Evolutionary conservation across 2,797 vertebrate species (phyloP), one percentile per base, ranked within the genome.

Genomic region (Diplodus puntazzo): DNA sequence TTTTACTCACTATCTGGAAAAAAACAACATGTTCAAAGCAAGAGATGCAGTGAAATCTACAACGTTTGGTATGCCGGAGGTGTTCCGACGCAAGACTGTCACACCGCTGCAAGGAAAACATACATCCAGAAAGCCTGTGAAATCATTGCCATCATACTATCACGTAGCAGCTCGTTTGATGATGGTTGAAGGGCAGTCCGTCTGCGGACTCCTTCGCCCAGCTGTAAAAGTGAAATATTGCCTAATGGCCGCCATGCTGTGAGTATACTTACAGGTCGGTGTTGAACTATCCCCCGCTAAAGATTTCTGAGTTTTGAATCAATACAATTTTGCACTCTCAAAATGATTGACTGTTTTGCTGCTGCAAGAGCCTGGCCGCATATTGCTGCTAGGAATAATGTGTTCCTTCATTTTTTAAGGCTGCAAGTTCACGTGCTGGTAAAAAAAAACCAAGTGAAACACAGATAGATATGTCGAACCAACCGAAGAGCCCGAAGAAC

Each of bases 271-370:
- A 58, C 75, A 68, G 70, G 74, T 74, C 62, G 74, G 58, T 25
- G 58, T 21, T 50, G 20, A 66, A 50, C 45, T 69, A 21, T 67
- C 46, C 53, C 66, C 14, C 27, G 23, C 61, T 23, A 73, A 70
- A 76, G 66, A 76, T 75, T 69, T 84, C 71, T 73, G 43, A 63
- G 63, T 73, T 88, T 83, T 83, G 25, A 88, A 85, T 88, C 80
- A 80, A 87, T 77, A 82, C 65, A 83, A 78, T 75, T 57, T 61
- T 64, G 18, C 13, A 1, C 74, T 79, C 52, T 70, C 13, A 81
- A 72, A 77, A 57, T 85, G 69, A 88, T 73, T 76, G 81, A 75
- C 74, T 69, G 60, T 45, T 66, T 79, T 49, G 25, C 59, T 30
- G 57, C 49, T 77, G 18, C 17, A 67, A 69, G 30, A 59, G 10